Evolutionary conservation across 2,888 invertebrate species (phyloP), one percentile per base, ranked within the genome.

Genomic region (Athrips mouffetella): DNA sequence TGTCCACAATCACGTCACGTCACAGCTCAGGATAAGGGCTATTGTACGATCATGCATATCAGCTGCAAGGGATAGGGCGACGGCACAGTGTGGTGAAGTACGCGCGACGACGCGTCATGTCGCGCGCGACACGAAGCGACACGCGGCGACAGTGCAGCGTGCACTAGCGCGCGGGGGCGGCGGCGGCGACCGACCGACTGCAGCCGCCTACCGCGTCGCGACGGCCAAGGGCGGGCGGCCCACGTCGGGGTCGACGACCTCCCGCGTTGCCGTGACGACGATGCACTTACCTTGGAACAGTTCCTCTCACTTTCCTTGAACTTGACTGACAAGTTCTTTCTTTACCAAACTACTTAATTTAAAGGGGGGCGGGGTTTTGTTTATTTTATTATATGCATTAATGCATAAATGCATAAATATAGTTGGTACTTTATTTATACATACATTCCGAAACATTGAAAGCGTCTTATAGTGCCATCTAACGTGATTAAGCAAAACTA

Each of bases 221-320:
- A 53, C 75, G 74, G 74, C 75, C 69, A 67, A 37, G 31, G 44
- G 42, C 42, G 44, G 44, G 44, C 65, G 77, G 49, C n/a, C n/a
- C n/a, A n/a, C 37, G 37, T 63, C 76, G 63, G 49, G 56, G 53
- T 70, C 45, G 11, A 10, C 10, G 45, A 11, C 45, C 45, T 10
- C 44, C 61, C 58, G 60, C 68, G 78, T 77, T 58, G 72, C 55
- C 67, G 75, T 75, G 67, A 57, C 60, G 53, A 77, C 76, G 55
- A 52, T 70, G 69, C 70, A 69, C 54, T 61, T 46, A 35, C 37
- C 13, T 15, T 11, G 15, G 6, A 31, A n/a, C 4, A 33, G 15
- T 33, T 33, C 16, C 2, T 33, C 13, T n/a, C 33, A 3, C 6
- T 11, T 31, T n/a, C n/a, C n/a, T n/a, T n/a, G n/a, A n/a, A n/a